Evolutionary conservation across 2,888 invertebrate genomes (phyloP).

Genomic region (Holacanthella duospinosa): DNA sequence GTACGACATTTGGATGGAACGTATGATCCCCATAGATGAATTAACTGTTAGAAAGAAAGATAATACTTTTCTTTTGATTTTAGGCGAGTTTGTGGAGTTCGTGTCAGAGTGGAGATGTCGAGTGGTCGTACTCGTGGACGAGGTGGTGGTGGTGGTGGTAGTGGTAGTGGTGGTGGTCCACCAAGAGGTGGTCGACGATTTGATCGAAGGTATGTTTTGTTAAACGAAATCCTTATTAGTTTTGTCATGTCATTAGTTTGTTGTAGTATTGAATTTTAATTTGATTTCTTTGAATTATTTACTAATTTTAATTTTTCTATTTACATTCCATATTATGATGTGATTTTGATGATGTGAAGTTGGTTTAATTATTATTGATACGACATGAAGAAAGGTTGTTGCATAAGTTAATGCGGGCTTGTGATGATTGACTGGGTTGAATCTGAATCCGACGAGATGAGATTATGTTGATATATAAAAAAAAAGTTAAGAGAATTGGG

Average conservation of each 20-base stretch:
- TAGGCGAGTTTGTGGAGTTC: conserved; percentile 77
- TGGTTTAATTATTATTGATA: no score
- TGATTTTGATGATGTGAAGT: no score
- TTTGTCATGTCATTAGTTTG: no score
- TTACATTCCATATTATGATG: not conserved
- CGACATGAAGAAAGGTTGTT: not conserved
- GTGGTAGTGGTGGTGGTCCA: not conserved
- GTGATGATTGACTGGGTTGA: no score
- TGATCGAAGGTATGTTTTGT: not conserved
- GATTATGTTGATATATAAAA: no score
- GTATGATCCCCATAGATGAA: conserved; percentile 48
- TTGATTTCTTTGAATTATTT: not conserved
- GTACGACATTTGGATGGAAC: conserved; percentile 72
- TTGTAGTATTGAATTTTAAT: no score
- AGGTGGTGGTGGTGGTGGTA: conserved; percentile 6
- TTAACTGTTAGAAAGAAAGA: not conserved
- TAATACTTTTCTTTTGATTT: not conserved
- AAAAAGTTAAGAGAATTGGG: no score
- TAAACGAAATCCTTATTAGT: no score
- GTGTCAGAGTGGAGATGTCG: conserved; percentile 87
- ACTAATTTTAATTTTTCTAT: not conserved
- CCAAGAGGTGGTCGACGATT: not conserved
- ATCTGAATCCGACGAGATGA: no score
- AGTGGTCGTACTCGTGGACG: conserved; percentile 69
- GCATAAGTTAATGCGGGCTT: no score